These are phyloP conservation scores for Pristionchus exspectatus DNA, from an alignment of 2,888 invertebrate genomes.

Conservation along the genomic window DNA sequence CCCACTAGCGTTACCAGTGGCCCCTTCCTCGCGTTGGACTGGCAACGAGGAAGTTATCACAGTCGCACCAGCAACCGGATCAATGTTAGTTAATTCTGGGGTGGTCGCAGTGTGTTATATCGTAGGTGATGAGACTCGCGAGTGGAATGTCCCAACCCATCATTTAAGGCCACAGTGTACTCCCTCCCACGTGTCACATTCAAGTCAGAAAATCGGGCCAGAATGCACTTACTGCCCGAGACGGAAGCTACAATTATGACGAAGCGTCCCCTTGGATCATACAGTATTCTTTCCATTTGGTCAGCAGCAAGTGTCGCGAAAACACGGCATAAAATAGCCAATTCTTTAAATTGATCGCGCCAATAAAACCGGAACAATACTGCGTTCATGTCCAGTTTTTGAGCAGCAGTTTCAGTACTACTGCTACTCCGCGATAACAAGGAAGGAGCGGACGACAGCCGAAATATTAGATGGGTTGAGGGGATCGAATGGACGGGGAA, in stretches of 20 bases:
- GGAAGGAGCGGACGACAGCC: background rate
- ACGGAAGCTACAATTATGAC: background rate
- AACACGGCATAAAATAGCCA: constrained; percentile 19
- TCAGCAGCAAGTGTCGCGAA: background rate
- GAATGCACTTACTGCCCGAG: background rate
- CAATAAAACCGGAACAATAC: background rate
- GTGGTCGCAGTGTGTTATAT: background rate
- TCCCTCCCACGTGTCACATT: background rate
- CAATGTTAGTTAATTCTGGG: background rate
- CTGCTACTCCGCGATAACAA: background rate
- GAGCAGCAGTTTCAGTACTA: constrained; percentile 7
- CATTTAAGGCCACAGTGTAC: constrained; percentile 28
- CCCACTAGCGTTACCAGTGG: too few relatives aligned
- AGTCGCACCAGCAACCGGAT: background rate
- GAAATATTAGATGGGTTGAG: constrained; percentile 18
- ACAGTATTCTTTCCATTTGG: background rate
- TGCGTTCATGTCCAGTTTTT: background rate
- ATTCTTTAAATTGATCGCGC: background rate
- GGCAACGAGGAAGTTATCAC: background rate
- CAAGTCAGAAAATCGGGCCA: background rate
- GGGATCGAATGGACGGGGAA: constrained; percentile 27
- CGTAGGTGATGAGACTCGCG: background rate
- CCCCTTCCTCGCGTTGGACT: too few relatives aligned
- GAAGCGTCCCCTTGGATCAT: background rate
- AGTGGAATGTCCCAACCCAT: background rate